Evolutionary conservation across 2,888 invertebrate genomes (phyloP).

Genomic region (Coleophora flavipennella): DNA sequence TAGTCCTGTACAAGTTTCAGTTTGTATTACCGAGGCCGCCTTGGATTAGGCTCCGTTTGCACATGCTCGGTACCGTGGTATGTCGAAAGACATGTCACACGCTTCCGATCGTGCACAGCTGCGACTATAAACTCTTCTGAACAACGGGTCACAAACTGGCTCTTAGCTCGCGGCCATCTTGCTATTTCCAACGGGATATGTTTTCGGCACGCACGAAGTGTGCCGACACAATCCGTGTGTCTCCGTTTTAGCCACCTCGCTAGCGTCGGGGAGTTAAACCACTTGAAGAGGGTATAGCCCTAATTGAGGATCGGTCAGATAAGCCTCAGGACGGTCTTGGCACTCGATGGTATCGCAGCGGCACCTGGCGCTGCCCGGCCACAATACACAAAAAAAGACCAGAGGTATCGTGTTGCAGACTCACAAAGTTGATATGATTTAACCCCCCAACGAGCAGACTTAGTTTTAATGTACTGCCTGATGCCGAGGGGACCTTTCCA

Average conservation of each 20-base stretch:
- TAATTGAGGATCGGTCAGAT: background rate
- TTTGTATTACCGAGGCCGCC: background rate
- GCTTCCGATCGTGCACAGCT: background rate
- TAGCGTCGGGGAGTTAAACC: constrained; percentile 9
- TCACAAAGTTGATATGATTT: constrained; percentile 21
- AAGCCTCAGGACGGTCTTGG: background rate
- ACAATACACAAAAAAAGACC: constrained; percentile 9
- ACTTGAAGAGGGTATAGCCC: constrained; percentile 4
- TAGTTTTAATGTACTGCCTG: constrained; percentile 12
- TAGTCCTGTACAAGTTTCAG: background rate
- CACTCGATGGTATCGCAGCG: background rate
- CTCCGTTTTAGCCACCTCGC: constrained; percentile 11
- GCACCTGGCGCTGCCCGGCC: background rate
- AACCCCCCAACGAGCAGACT: constrained; percentile 14
- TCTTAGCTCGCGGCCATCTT: background rate
- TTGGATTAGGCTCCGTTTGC: background rate
- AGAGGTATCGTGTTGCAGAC: constrained; percentile 10
- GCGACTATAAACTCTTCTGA: background rate
- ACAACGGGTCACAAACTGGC: background rate
- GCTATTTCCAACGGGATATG: constrained; percentile 2
- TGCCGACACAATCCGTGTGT: constrained; percentile 14
- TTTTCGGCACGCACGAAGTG: constrained; percentile 5
- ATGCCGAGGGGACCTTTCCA: constrained; percentile 11
- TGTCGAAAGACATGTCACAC: background rate
- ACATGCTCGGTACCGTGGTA: background rate